These are phyloP conservation scores for Empis livida DNA, from an alignment of 2,888 invertebrate species.

Conservation along the genomic window DNA sequence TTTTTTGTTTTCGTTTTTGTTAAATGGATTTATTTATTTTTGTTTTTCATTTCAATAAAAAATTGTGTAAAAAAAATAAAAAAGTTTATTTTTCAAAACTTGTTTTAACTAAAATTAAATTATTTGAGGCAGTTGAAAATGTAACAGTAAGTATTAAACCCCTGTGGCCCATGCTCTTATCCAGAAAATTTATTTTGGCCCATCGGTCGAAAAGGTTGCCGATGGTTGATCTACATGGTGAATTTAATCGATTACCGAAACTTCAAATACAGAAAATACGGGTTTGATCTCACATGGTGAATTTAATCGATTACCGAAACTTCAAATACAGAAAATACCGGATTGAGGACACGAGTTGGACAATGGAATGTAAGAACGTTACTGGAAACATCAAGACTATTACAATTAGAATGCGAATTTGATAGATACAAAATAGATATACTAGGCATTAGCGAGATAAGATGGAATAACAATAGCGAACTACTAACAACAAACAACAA, in stretches of 20 bases:
- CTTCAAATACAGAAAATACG: no score
- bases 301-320: no score
- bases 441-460: no score
- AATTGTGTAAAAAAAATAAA: not conserved
- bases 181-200: not conserved
- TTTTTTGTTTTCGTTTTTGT: not conserved
- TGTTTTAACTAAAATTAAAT: not conserved
- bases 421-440: no score
- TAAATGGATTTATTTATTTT: not conserved
- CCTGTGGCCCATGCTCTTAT: not conserved
- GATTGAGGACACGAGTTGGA: not conserved
- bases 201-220: not conserved
- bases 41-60: not conserved
- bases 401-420: no score
- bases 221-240: not conserved
- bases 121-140: not conserved
- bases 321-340: no score
- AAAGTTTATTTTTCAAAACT: not conserved
- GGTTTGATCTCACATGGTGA: not conserved
- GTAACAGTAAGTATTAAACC: conserved; percentile 1
- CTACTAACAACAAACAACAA: no score
- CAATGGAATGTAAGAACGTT: no score
- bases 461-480: no score
- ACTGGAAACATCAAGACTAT: no score
- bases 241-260: no score